These are phyloP conservation scores for Xenops minutus DNA, from an alignment of 2,797 vertebrate genomes.

Conservation along the genomic window DNA sequence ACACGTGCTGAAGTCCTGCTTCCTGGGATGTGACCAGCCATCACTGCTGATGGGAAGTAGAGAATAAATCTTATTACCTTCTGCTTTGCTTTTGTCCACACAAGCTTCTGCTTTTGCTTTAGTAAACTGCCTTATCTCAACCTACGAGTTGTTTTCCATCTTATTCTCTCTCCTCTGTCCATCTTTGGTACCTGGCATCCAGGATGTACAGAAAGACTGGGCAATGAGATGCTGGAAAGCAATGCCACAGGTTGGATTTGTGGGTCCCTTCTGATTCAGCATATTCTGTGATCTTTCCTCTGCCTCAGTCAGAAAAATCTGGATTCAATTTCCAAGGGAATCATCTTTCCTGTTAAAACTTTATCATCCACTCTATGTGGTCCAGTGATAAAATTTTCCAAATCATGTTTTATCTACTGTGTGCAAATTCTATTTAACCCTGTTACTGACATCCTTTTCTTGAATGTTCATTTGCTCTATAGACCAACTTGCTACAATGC, in stretches of 20 bases:
- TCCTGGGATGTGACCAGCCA: too few relatives aligned
- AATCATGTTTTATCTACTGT: not conserved
- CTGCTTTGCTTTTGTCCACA: too few relatives aligned
- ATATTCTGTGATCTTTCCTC: not conserved
- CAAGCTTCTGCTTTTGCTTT: too few relatives aligned
- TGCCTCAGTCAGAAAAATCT: not conserved
- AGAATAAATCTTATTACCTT: too few relatives aligned
- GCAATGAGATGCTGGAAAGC: too few relatives aligned
- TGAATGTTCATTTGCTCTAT: not conserved
- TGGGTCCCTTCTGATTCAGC: not conserved
- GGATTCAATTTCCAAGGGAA: not conserved
- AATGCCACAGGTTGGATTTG: not conserved
- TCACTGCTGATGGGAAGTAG: too few relatives aligned
- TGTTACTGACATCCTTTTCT: not conserved
- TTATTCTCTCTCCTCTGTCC: too few relatives aligned
- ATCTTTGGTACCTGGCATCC: too few relatives aligned
- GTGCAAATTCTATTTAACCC: not conserved
- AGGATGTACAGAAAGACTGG: too few relatives aligned
- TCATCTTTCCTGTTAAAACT: not conserved
- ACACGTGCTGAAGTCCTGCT: too few relatives aligned
- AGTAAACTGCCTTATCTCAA: too few relatives aligned
- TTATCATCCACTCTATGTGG: not conserved
- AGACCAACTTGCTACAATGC: not conserved
- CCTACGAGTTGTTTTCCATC: too few relatives aligned
- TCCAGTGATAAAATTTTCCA: not conserved